phyloP scores from a whole-genome alignment of 2,888 invertebrate species.

The Drosophila robusta region DNA sequence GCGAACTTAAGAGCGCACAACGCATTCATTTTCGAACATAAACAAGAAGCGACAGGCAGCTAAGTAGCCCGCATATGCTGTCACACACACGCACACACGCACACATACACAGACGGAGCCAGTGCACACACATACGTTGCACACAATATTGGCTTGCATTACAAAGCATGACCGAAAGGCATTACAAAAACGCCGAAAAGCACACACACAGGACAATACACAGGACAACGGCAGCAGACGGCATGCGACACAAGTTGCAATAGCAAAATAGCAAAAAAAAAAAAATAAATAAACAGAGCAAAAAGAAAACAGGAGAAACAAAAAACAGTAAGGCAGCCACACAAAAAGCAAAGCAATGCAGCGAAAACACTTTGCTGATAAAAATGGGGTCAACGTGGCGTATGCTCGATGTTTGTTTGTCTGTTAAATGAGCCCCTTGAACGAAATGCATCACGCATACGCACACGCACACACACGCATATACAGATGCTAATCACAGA shows the following conservation, averaged over 20 bases:
- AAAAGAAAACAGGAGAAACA: conserved; percentile 11
- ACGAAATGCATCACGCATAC: conserved; percentile 32
- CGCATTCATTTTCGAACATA: conserved; percentile 61
- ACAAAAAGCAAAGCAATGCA: conserved; percentile 41
- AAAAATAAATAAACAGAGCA: conserved; percentile 5
- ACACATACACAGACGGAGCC: conserved; percentile 7
- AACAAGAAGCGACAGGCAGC: conserved; percentile 50
- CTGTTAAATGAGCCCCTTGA: conserved; percentile 58
- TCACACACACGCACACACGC: conserved; percentile 20
- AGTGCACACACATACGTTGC: conserved; percentile 3
- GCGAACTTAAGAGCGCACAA: conserved; percentile 28
- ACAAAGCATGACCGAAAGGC: conserved; percentile 59
- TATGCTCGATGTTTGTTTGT: conserved; percentile 65
- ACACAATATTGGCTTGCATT: conserved; percentile 45
- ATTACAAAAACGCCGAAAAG: conserved; percentile 55
- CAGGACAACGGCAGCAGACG: conserved; percentile 29
- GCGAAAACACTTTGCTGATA: conserved; percentile 36
- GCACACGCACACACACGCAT: conserved; percentile 10
- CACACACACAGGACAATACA: conserved; percentile 36
- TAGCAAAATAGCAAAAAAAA: conserved; percentile 8
- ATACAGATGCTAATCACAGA: conserved; percentile 46
- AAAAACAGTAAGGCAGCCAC: conserved; percentile 13
- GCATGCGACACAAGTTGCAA: conserved; percentile 41
- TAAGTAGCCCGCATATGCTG: conserved; percentile 46
- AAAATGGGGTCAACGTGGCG: conserved; percentile 66